phyloP scores from a whole-genome alignment of 1,140 invertebrate genomes.

The Melanaphis sacchari region DNA sequence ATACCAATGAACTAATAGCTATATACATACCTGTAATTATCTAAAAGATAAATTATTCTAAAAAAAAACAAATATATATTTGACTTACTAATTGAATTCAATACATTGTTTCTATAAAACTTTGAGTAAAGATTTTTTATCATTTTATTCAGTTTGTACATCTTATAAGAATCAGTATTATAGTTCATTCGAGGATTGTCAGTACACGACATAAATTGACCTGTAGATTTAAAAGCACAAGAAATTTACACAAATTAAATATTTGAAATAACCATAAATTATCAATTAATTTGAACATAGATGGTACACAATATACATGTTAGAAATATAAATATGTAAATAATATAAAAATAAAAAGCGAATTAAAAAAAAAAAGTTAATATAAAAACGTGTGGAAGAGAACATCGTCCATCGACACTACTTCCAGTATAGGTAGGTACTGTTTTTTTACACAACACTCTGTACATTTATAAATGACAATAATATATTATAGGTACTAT shows the following conservation, averaged over 20 bases:
- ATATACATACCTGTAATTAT: too few relatives aligned
- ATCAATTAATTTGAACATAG: neutral
- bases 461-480: neutral
- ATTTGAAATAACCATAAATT: neutral
- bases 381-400: too few relatives aligned
- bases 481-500: neutral
- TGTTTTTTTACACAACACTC: neutral
- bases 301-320: neutral
- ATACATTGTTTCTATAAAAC: conserved; percentile 13
- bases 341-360: neutral
- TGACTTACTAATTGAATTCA: neutral
- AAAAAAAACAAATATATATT: neutral
- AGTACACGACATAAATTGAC: conserved; percentile 13
- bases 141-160: neutral
- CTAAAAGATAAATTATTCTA: neutral
- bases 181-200: neutral
- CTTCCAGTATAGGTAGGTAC: too few relatives aligned
- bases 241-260: neutral
- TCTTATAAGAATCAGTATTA: neutral
- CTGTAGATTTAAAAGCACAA: neutral
- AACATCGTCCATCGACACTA: too few relatives aligned
- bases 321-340: neutral
- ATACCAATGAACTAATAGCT: too few relatives aligned
- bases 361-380: too few relatives aligned
- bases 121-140: neutral